These are phyloP conservation scores for Parasteatoda tepidariorum DNA, from an alignment of 1,140 invertebrate genomes.

Conservation along the genomic window DNA sequence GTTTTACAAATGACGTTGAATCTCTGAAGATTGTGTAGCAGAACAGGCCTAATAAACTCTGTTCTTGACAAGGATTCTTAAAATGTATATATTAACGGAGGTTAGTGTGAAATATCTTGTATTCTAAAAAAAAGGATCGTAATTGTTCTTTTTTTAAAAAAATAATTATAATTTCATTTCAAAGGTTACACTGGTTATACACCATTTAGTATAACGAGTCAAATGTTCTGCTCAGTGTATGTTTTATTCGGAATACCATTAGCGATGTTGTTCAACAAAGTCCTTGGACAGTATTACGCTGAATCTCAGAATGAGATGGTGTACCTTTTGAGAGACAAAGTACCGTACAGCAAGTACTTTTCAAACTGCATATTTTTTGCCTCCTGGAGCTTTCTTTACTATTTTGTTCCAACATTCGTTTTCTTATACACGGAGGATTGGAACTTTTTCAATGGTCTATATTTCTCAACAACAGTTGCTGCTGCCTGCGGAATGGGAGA, in stretches of 20 bases:
- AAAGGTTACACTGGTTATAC: no score
- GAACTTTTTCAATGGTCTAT: neutral
- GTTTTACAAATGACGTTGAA: no score
- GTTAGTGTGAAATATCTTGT: no score
- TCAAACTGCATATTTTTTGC: conserved; percentile 70
- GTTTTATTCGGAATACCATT: conserved; percentile 86
- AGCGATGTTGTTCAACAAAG: conserved; percentile 81
- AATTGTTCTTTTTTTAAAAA: no score
- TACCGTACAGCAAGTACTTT: neutral
- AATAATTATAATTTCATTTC: no score
- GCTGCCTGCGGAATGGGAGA: neutral
- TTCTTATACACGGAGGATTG: conserved; percentile 82
- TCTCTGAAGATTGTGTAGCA: no score
- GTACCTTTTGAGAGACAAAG: neutral
- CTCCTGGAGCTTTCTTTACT: conserved; percentile 88
- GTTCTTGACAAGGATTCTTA: no score
- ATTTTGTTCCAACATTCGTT: conserved; percentile 87
- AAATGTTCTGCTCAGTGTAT: conserved; percentile 86
- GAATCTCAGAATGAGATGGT: conserved; percentile 46
- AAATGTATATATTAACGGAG: no score
- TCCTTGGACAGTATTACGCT: conserved; percentile 62
- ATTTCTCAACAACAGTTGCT: neutral
- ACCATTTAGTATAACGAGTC: no score
- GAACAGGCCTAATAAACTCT: no score
- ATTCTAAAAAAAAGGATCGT: no score